Base-by-base conservation (phyloP, 1,140 invertebrate species). In the Trichonephila clavipes region DNA sequence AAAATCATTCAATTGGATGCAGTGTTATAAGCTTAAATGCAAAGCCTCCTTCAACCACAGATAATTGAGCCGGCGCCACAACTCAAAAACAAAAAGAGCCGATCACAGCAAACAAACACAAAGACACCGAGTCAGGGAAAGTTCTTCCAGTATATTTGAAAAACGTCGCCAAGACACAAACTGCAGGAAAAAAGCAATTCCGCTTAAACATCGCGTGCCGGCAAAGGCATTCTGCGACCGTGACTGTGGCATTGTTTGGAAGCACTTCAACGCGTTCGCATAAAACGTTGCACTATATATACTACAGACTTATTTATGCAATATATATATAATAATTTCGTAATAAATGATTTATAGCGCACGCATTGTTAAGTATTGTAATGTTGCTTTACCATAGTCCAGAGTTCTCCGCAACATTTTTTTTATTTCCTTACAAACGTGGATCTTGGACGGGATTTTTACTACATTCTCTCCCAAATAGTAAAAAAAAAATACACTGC, bases 131-230 rank as follows among this genome's bases (percentile, higher is more conserved):
- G n/a, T 5, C 12, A 69, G 12, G 28, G 66, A 21, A 62, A 14
- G n/a, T 8, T 12, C n/a, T 69, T 69, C 64, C 18, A 69, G 21
- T 69, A n/a, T 69, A 24, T 1, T n/a, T 24, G 21, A 69, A 69
- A 18, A 40, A 40, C 34, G 28, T 18, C 16, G 72, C 24, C 18
- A 64, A 64, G 21, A 12, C 62, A 64, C 28, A 18, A 18, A 77
- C 28, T 77, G 28, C 28, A 77, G 72, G 72, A 77, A 77, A 77
- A 77, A 77, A 77, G 16, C 12, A 34, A 77, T 77, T 77, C 72
- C 72, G 72, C 34, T 77, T 77, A 77, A 34, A 77, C 24, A 77
- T 77, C 16, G 34, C 72, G 72, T 77, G 72, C 72, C 28, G 28
- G 3, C 28, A 77, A 18, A 77, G 34, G 4, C 62, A 64, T 64